Base-by-base conservation (phyloP, 2,797 vertebrate species). In the Ceyx erithaca region DNA sequence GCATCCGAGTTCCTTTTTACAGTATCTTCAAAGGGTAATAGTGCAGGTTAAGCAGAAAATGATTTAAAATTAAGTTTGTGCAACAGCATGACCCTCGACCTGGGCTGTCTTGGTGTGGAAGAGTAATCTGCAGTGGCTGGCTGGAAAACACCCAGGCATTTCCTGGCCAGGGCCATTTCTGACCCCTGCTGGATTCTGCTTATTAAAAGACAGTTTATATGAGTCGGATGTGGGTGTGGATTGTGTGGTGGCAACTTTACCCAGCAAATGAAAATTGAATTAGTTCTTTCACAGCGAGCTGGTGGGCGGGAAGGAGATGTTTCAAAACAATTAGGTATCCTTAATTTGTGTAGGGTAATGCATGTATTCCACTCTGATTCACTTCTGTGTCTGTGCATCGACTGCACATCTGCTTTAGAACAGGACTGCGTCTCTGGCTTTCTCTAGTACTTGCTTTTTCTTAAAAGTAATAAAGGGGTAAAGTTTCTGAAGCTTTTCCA, bases 181-280 rank as follows among this genome's bases (percentile, higher is more conserved):
- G 89, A 91, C 94, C 93, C 93, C 90, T 82, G 69, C 83, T 94
- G 93, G 90, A 87, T 96, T 92, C 91, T 96, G 64, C 89, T 91
- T 87, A 84, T 95, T 94, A 93, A 80, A 71, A 66, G 92, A 77
- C 90, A 80, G 79, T 93, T 93, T 92, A 91, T 89, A 10, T 84
- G 93, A 94, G 79, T 95, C 91, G 89, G 89, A 93, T 95, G 80
- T 95, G 90, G 89, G 94, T 87, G 95, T 95, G 90, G 87, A 68
- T 81, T 57, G 40, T 85, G 90, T 82, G 91, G 70, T 79, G 85
- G 61, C 85, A 95, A 85, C 91, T 93, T 48, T 52, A 83, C 67
- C 69, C 69, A 76, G 89, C 90, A 83, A 90, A 94, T 88, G 93
- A 92, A 89, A 93, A 92, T 54, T 85, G 92, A 96, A 88, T 95